These are phyloP conservation scores for Diplolepis rosae DNA, from an alignment of 2,888 invertebrate genomes.

Conservation along the genomic window DNA sequence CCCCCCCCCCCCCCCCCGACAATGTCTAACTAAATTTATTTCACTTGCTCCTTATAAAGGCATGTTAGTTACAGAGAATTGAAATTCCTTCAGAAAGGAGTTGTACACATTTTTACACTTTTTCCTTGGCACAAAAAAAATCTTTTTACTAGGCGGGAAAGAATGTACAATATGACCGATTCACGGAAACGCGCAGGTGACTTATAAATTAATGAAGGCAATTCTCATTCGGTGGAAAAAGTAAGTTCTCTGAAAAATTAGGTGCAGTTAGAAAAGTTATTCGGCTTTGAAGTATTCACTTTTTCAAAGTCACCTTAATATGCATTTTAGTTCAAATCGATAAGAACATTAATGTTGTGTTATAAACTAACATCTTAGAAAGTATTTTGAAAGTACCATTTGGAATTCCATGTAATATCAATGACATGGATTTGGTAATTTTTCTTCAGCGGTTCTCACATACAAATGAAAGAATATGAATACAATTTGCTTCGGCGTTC, in stretches of 20 bases:
- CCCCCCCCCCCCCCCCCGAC: constrained; percentile 24
- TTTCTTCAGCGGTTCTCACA: background rate
- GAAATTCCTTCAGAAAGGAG: background rate
- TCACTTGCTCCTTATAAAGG: constrained; percentile 25
- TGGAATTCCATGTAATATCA: background rate
- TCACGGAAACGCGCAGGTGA: background rate
- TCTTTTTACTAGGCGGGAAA: constrained; percentile 4
- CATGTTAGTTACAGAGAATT: constrained; percentile 6
- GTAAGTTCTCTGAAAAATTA: background rate
- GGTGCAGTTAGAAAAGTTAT: background rate
- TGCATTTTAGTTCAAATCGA: too few species aligned
- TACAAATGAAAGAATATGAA: background rate
- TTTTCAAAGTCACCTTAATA: background rate
- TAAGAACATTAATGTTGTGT: too few species aligned
- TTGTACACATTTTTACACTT: background rate
- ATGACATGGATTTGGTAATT: background rate
- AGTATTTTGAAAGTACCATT: background rate
- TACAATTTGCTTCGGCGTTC: background rate
- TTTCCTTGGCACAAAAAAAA: background rate
- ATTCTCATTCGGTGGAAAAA: constrained; percentile 1
- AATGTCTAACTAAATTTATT: constrained; percentile 29
- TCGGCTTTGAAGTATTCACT: constrained; percentile 14
- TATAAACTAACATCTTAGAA: too few species aligned
- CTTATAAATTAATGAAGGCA: constrained; percentile 19
- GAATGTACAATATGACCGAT: background rate